A percentile compares a stretch with the other conserved stretches of the same genome.
Evolutionary conservation across 1,140 invertebrate genomes (phyloP).

Genomic region (Cyclina sinensis): DNA sequence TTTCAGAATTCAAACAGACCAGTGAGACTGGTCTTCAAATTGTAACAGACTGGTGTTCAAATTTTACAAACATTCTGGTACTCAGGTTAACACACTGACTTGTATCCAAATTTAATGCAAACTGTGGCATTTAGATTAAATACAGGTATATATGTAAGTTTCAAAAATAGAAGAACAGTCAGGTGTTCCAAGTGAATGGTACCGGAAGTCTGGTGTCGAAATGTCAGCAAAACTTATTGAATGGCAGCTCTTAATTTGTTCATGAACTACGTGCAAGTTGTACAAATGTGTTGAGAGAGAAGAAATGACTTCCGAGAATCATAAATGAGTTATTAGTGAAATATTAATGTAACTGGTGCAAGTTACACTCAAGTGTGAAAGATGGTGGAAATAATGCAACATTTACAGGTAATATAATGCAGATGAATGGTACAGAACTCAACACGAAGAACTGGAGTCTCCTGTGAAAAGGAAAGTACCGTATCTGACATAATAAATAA

Average conservation of each 20-base stretch:
- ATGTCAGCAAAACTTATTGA: constrained; percentile 7
- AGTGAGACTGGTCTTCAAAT: neutral
- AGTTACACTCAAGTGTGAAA: neutral
- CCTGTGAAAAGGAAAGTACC: too few relatives aligned
- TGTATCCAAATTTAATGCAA: neutral
- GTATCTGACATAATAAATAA: neutral
- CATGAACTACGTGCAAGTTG: neutral
- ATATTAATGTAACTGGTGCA: neutral
- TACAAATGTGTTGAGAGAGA: neutral
- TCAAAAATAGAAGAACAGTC: neutral
- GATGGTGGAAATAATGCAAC: neutral
- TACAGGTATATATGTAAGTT: too few relatives aligned
- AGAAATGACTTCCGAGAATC: neutral
- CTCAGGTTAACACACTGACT: neutral
- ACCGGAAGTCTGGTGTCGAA: neutral
- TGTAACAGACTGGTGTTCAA: neutral
- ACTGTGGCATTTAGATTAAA: neutral
- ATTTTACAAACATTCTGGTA: neutral
- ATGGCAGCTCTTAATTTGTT: constrained; percentile 10
- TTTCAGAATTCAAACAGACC: neutral
- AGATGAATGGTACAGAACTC: too few relatives aligned
- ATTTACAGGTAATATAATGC: too few relatives aligned
- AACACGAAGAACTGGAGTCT: too few relatives aligned
- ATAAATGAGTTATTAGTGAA: neutral
- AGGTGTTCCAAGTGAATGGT: neutral